phyloP scores from a whole-genome alignment of 2,113 vertebrate species.

The Rhadina sibilatrix region DNA sequence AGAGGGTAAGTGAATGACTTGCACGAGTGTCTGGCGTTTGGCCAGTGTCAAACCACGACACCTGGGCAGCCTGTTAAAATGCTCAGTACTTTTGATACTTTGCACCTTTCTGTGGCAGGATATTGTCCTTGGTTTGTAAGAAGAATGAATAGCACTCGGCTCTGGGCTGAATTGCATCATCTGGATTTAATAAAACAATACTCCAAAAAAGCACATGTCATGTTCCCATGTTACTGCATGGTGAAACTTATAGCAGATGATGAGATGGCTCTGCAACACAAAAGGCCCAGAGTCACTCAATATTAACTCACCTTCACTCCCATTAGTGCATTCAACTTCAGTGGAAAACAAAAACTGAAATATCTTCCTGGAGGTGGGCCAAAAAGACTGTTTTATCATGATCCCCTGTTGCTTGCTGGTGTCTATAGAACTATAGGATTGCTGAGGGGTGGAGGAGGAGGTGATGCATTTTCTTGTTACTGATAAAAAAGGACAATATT shows the following conservation, averaged over 20 bases:
- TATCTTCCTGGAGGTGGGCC: neutral
- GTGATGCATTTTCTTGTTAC: neutral
- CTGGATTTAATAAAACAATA: neutral
- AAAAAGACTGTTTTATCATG: neutral
- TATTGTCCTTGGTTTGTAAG: neutral
- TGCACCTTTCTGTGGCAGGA: neutral
- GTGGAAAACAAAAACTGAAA: conserved; percentile 12
- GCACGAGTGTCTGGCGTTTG: neutral
- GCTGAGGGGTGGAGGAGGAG: neutral
- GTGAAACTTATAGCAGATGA: neutral
- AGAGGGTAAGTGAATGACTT: neutral
- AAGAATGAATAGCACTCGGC: neutral
- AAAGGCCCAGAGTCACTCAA: neutral
- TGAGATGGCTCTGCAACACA: neutral
- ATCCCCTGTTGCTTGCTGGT: neutral
- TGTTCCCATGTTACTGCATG: neutral
- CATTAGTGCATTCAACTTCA: neutral
- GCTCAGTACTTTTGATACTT: neutral
- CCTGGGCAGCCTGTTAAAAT: neutral
- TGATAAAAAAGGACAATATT: conserved; percentile 9
- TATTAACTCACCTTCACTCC: neutral
- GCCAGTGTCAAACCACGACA: neutral
- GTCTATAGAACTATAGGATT: neutral
- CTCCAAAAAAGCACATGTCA: neutral
- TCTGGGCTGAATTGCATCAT: neutral